A percentile compares a stretch with the other conserved stretches of the same genome.
Evolutionary conservation across 1,140 invertebrate species (phyloP).

Genomic region (Drosophila sproati): DNA sequence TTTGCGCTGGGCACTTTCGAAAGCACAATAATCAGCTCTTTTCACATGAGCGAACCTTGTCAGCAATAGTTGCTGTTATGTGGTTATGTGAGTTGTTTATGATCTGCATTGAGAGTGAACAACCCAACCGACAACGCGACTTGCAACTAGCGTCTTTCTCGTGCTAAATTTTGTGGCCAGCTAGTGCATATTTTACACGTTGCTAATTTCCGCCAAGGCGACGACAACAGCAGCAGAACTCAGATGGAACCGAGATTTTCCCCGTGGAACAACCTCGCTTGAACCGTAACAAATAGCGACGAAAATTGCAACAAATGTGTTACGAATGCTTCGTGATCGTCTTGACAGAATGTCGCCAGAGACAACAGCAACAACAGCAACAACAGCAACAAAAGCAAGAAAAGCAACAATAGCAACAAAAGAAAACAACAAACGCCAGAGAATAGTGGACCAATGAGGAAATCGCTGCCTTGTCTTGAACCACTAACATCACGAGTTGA

Average conservation of each 20-base stretch:
- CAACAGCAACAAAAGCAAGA: constrained; percentile 19
- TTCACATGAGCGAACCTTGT: constrained; percentile 20
- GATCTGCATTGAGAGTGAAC: constrained; percentile 11
- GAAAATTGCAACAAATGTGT: constrained; percentile 83
- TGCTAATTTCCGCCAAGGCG: constrained; percentile 34
- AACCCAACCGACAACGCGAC: constrained; percentile 18
- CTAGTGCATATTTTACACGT: constrained; percentile 71
- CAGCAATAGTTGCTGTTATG: background rate
- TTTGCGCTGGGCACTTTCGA: too few relatives aligned
- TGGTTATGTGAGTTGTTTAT: constrained; percentile 35
- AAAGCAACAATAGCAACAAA: constrained; percentile 28
- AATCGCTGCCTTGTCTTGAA: constrained; percentile 77
- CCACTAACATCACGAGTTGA: constrained; percentile 80
- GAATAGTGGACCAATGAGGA: constrained; percentile 75
- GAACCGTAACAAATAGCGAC: constrained; percentile 81
- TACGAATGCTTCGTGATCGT: constrained; percentile 81
- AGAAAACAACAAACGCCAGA: constrained; percentile 3
- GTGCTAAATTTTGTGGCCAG: constrained; percentile 42
- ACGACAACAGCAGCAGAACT: constrained; percentile 12
- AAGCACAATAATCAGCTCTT: background rate
- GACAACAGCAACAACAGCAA: constrained; percentile 35
- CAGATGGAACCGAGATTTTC: constrained; percentile 31
- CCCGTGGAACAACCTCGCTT: constrained; percentile 55
- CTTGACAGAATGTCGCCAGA: constrained; percentile 76
- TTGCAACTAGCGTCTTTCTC: background rate